Base-by-base conservation (phyloP, 2,113 vertebrate genomes). In the Australoheros scitulus region DNA sequence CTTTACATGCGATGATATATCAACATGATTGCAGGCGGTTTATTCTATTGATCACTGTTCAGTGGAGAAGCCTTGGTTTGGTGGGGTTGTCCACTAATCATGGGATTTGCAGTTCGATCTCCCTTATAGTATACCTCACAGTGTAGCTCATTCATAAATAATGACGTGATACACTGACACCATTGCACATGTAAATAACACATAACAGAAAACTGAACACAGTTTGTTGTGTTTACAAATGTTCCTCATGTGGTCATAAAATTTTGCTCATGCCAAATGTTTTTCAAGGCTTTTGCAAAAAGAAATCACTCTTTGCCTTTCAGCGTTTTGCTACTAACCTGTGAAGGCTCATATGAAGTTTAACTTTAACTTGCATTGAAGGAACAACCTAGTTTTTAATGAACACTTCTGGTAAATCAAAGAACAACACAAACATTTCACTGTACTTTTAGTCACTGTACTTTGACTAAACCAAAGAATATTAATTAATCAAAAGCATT, bases 331-430 rank as follows among this genome's bases (percentile, higher is more conserved):
- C 56, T 24, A 7, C n/a, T 29, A 59, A 87, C 57, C 43, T 36
- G 36, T 79, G 20, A 36, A 59, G 81, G 55, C 72, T 83, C 32
- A 26, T 43, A 55, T 60, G 17, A 60, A n/a, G 18, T 76, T 72
- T 61, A 14, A 43, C 80, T 34, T 85, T 24, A 11, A 82, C 75
- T 79, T 81, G 56, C 57, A 82, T 24, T 65, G 77, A 59, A 65
- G 38, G 65, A 88, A 64, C 83, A 29, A 61, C 34, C 9, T 11
- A 17, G 75, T 82, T 77, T 60, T 60, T 87, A 87, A 89, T 80
- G 75, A 86, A 65, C 72, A 52, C 52, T 47, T 36, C 65, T 82
- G 72, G 9, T 89, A 89, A 87, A 89, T 84, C 64, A 87, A 80
- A 52, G 80, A 75, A 76, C n/a, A 80, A 89, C 32, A 3, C 29